A percentile compares a stretch with the other conserved stretches of the same genome.
Evolutionary conservation across 1,140 invertebrate genomes (phyloP).

Genomic region (Gryon sp.): DNA sequence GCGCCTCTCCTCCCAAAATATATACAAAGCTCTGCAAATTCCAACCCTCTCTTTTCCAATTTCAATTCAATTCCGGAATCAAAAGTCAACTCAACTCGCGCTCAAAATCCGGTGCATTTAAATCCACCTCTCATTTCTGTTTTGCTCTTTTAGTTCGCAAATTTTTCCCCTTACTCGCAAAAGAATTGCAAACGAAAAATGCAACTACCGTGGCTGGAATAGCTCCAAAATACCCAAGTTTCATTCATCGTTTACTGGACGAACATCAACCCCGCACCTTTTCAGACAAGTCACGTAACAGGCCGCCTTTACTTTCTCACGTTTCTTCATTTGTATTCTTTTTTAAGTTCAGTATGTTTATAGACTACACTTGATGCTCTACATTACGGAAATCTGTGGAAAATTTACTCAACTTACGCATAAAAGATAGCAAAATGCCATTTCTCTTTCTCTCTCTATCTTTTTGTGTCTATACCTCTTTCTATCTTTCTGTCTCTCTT

Average conservation of each 20-base stretch:
- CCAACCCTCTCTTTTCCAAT: conserved; percentile 35
- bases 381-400: too few relatives aligned
- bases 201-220: conserved; percentile 58
- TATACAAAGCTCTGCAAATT: conserved; percentile 38
- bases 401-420: too few relatives aligned
- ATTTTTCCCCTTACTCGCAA: conserved; percentile 14
- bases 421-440: too few relatives aligned
- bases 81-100: conserved; percentile 43
- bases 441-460: too few relatives aligned
- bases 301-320: background rate
- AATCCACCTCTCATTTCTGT: conserved; percentile 16
- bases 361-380: too few relatives aligned
- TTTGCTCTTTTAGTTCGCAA: conserved; percentile 22
- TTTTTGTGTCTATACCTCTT: too few relatives aligned
- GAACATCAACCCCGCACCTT: conserved; percentile 58
- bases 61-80: too few relatives aligned
- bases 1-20: conserved; percentile 27
- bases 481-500: too few relatives aligned
- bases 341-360: too few relatives aligned
- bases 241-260: conserved; percentile 71
- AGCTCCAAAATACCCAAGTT: conserved; percentile 70
- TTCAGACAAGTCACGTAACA: conserved; percentile 3
- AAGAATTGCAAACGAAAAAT: too few relatives aligned
- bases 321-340: too few relatives aligned
- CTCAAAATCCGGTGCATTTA: conserved; percentile 40